These are phyloP conservation scores for Rhorus exstirpatorius DNA, from an alignment of 2,888 invertebrate species.

Conservation along the genomic window DNA sequence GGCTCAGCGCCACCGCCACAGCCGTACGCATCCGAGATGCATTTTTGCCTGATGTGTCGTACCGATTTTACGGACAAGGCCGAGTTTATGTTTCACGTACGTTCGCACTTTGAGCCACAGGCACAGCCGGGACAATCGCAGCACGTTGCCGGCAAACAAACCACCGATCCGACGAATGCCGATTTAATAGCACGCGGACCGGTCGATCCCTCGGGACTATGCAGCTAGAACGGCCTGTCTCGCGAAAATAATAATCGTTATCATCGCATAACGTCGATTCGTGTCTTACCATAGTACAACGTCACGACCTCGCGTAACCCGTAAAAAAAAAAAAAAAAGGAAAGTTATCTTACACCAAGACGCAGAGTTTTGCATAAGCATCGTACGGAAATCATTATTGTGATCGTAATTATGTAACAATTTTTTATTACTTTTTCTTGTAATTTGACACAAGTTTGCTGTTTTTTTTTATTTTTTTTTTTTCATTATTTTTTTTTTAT, in stretches of 20 bases:
- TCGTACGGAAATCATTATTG: constrained; percentile 77
- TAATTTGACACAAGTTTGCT: no score
- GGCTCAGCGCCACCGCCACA: constrained; percentile 83
- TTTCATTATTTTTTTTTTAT: no score
- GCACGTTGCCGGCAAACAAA: constrained; percentile 79
- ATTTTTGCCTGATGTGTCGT: constrained; percentile 89
- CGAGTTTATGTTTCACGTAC: constrained; percentile 90
- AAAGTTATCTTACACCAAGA: constrained; percentile 24
- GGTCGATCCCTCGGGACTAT: constrained; percentile 84
- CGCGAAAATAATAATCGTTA: constrained; percentile 69
- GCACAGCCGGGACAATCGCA: constrained; percentile 77
- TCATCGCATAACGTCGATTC: constrained; percentile 79
- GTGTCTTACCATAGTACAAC: constrained; percentile 84
- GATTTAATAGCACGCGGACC: constrained; percentile 84
- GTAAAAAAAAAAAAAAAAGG: constrained; percentile 29
- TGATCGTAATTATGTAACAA: constrained; percentile 78
- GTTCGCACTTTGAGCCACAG: constrained; percentile 88
- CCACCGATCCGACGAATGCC: constrained; percentile 82
- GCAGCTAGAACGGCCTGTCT: constrained; percentile 81
- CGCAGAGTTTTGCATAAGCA: constrained; percentile 73
- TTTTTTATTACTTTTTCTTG: constrained; percentile 60
- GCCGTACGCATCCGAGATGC: constrained; percentile 83
- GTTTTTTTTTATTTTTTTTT: no score
- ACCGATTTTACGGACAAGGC: constrained; percentile 90
- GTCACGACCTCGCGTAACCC: constrained; percentile 69